phyloP scores from a whole-genome alignment of 2,888 invertebrate genomes.

The Chloroclystis v-ata region DNA sequence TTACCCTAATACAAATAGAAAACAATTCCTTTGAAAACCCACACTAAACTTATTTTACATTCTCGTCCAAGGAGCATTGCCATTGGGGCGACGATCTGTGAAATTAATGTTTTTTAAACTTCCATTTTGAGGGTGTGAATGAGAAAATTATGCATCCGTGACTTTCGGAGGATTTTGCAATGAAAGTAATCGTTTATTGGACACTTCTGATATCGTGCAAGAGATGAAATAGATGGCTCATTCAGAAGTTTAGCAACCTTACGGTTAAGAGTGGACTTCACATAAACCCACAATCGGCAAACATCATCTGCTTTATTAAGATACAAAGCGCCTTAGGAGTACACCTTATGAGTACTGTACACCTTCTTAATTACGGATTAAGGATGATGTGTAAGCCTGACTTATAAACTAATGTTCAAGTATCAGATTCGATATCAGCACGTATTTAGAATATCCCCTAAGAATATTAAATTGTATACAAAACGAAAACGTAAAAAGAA shows the following conservation, averaged over 20 bases:
- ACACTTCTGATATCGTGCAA: background rate
- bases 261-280: no score
- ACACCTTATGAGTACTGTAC: no score
- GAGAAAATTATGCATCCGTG: slow-evolving; percentile 33
- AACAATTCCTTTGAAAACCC: slow-evolving; percentile 2
- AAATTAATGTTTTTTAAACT: slow-evolving; percentile 46
- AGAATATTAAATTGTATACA: slow-evolving; percentile 12
- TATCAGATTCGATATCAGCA: background rate
- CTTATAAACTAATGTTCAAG: no score
- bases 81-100: slow-evolving; percentile 37
- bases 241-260: no score
- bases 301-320: no score
- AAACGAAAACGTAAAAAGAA: slow-evolving; percentile 16
- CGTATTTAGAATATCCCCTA: slow-evolving; percentile 4
- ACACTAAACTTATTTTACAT: slow-evolving; percentile 22
- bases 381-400: no score
- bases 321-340: no score
- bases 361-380: no score
- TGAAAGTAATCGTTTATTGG: slow-evolving; percentile 8
- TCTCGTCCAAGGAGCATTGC: slow-evolving; percentile 27
- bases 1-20: background rate
- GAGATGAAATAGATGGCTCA: background rate
- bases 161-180: slow-evolving; percentile 25
- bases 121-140: slow-evolving; percentile 40
- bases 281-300: no score